phyloP scores from a whole-genome alignment of 2,113 vertebrate genomes.

The Anhinga anhinga region DNA sequence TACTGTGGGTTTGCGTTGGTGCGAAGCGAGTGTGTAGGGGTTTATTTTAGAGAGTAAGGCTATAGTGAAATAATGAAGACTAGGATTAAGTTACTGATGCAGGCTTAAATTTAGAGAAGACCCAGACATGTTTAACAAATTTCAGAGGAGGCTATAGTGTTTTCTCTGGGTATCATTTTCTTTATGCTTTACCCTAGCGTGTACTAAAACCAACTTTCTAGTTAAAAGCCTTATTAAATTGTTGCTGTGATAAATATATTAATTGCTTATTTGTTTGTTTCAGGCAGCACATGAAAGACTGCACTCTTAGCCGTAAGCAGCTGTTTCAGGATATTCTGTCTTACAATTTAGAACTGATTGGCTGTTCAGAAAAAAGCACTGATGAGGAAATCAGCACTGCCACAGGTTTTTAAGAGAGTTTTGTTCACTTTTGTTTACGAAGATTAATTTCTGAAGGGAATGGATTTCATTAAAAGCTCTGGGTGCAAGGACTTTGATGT shows the following conservation, averaged over 20 bases:
- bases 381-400: constrained; percentile 81
- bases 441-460: not conserved
- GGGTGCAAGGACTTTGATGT: not conserved
- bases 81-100: not conserved
- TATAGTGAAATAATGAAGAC: not conserved
- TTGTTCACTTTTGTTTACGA: not conserved
- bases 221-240: not conserved
- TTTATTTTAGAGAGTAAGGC: not conserved
- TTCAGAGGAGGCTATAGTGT: not conserved
- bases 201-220: not conserved
- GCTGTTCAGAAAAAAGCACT: constrained; percentile 85
- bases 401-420: constrained; percentile 79
- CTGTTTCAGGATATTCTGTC: constrained; percentile 95
- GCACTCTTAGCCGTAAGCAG: constrained; percentile 84
- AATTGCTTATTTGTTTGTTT: constrained; percentile 44
- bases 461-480: not conserved
- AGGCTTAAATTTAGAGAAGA: not conserved
- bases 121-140: not conserved
- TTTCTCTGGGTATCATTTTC: not conserved
- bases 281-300: constrained; percentile 97
- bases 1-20: not conserved
- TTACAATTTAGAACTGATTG: constrained; percentile 89
- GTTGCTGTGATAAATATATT: not conserved
- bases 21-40: not conserved
- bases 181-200: not conserved